Percentiles rank a stretch among this genome's conserved stretches.
Conservation (phyloP, 30 jellyfish, hydroid and myxozoan species). For the Aurelia sp. region DNA sequence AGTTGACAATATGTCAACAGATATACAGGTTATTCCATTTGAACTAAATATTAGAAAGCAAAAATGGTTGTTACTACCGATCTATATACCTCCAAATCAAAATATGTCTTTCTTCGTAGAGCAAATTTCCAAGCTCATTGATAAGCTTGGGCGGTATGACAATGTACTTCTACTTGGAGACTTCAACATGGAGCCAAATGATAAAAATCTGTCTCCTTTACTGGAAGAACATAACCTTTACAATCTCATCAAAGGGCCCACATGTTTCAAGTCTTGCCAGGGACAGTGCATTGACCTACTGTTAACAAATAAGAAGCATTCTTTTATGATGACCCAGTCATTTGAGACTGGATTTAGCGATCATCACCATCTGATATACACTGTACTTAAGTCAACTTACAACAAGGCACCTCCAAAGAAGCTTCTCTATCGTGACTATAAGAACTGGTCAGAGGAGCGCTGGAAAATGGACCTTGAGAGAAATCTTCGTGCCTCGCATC, state of each 20-base stretch:
- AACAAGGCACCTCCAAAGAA: conserved; percentile 12
- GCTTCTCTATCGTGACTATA: conserved; percentile 19
- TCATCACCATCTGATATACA: conserved; percentile 53
- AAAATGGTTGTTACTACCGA: background rate
- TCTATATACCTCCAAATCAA: background rate
- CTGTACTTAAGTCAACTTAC: conserved; percentile 43
- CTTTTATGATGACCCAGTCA: conserved; percentile 25
- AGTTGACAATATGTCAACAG: background rate
- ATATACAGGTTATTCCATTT: background rate
- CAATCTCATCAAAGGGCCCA: conserved; percentile 7
- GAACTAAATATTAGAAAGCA: conserved; percentile 6
- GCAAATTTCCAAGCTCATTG: background rate
- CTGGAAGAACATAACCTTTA: background rate
- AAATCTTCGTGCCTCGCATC: background rate
- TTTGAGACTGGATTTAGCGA: conserved; percentile 67
- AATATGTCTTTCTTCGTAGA: background rate
- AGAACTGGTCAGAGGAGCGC: background rate
- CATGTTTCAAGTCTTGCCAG: conserved; percentile 5
- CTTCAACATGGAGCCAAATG: conserved; percentile 1
- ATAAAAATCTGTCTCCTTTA: background rate
- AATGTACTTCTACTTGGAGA: background rate
- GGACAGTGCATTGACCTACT: conserved; percentile 18
- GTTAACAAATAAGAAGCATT: conserved; percentile 11
- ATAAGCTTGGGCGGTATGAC: background rate
- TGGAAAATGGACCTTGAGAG: no score